Percentiles rank a stretch among this genome's conserved stretches.
Conservation (phyloP, 2,888 invertebrate species). For the Leucoma salicis region DNA sequence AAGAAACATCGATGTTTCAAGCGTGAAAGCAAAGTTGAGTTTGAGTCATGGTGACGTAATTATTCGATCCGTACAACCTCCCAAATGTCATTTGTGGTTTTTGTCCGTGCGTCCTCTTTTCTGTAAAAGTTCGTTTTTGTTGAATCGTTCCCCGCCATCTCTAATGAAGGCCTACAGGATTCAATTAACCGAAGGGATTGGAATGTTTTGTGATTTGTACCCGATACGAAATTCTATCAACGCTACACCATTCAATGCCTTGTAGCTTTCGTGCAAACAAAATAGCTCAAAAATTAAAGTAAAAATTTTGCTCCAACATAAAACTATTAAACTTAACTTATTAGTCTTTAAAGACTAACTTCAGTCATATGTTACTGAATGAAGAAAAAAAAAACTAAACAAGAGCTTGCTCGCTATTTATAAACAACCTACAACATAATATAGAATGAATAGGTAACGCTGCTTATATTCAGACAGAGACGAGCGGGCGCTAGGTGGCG, state of each 20-base stretch:
- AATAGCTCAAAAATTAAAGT: slow-evolving; percentile 47
- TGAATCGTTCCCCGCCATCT: slow-evolving; percentile 53
- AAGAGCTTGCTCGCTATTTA: too few relatives aligned
- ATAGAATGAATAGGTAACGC: too few relatives aligned
- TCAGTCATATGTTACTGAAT: too few relatives aligned
- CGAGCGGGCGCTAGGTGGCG: slow-evolving; percentile 7
- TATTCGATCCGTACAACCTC: slow-evolving; percentile 66
- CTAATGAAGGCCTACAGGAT: slow-evolving; percentile 78
- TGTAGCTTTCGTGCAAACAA: slow-evolving; percentile 51
- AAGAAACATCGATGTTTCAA: slow-evolving; percentile 51
- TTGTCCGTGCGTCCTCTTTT: slow-evolving; percentile 62
- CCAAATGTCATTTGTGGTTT: slow-evolving; percentile 72
- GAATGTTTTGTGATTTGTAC: slow-evolving; percentile 78
- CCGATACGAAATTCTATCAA: slow-evolving; percentile 66
- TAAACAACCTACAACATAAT: too few relatives aligned
- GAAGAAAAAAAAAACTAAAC: too few relatives aligned
- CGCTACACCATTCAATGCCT: slow-evolving; percentile 56
- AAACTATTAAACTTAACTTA: too few relatives aligned
- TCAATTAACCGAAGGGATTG: slow-evolving; percentile 75
- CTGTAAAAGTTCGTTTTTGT: slow-evolving; percentile 73
- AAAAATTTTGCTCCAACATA: too few relatives aligned
- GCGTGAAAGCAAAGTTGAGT: slow-evolving; percentile 65
- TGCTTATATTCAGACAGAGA: slow-evolving; percentile 29
- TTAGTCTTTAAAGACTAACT: too few relatives aligned
- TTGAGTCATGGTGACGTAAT: slow-evolving; percentile 54